A percentile compares a stretch with the other conserved stretches of the same genome.
Conservation (phyloP, 37 sponge, comb jelly and placozoan genomes). For the Hexactinellida sp. region DNA sequence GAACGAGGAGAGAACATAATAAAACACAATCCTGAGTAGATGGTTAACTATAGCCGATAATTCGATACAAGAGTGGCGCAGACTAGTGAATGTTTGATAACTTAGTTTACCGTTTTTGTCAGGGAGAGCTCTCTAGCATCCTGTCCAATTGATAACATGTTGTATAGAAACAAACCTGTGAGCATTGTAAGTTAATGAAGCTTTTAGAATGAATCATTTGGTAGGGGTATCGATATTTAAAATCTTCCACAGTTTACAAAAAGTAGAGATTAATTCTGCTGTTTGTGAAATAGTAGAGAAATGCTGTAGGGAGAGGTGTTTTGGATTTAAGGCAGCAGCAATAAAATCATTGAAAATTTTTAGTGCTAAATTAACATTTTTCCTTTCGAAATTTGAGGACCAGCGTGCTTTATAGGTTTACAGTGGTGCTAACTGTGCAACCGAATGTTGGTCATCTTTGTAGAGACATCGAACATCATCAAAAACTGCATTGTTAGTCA, state of each 20-base stretch:
- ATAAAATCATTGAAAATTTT: background rate
- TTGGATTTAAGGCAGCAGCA: background rate
- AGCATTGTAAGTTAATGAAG: background rate
- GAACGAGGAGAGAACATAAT: no score
- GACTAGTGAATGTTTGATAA: background rate
- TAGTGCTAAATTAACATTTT: background rate
- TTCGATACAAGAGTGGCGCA: no score
- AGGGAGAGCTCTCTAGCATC: background rate
- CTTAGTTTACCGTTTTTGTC: background rate
- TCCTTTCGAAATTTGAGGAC: background rate
- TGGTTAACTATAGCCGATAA: no score
- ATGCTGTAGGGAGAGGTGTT: background rate
- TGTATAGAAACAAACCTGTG: background rate
- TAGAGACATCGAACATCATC: background rate
- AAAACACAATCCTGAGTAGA: no score
- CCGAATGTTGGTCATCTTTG: background rate
- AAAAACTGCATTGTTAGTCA: background rate
- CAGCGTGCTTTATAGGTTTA: background rate
- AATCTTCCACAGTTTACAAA: background rate
- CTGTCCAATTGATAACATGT: background rate
- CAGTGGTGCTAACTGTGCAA: background rate
- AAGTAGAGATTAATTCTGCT: background rate
- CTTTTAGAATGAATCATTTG: background rate
- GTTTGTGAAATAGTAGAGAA: background rate
- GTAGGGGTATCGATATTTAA: background rate